Percentiles rank a stretch among this genome's conserved stretches.
These are phyloP conservation scores for Allacma fusca DNA, from an alignment of 2,888 invertebrate genomes.

Conservation along the genomic window DNA sequence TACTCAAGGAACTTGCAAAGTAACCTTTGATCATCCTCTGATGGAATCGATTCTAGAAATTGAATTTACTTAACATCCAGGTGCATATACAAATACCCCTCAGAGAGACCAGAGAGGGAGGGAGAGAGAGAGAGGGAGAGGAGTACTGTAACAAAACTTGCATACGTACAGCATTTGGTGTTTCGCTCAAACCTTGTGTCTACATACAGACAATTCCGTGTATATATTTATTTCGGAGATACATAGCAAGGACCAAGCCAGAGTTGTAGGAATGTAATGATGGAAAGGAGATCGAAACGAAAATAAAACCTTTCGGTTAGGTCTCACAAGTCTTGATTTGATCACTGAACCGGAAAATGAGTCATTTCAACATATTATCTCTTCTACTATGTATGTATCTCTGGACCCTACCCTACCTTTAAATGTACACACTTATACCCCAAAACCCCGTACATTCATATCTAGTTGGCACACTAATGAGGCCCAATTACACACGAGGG, in stretches of 20 bases:
- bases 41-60: no score
- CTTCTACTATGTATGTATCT: background rate
- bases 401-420: background rate
- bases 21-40: no score
- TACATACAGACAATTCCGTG: no score
- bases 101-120: no score
- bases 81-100: no score
- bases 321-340: background rate
- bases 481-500: slow-evolving; percentile 23
- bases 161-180: no score
- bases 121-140: no score
- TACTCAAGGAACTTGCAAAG: no score
- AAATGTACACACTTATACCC: background rate
- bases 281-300: background rate
- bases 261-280: background rate
- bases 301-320: background rate
- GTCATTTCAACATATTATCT: slow-evolving; percentile 35
- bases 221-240: no score
- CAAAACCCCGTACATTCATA: background rate
- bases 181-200: no score
- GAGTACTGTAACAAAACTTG: no score
- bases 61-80: no score
- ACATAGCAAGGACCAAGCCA: background rate
- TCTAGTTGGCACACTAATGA: slow-evolving; percentile 2
- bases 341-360: slow-evolving; percentile 39